Conservation (phyloP, 2,888 invertebrate genomes). For the Thyatira batis region DNA sequence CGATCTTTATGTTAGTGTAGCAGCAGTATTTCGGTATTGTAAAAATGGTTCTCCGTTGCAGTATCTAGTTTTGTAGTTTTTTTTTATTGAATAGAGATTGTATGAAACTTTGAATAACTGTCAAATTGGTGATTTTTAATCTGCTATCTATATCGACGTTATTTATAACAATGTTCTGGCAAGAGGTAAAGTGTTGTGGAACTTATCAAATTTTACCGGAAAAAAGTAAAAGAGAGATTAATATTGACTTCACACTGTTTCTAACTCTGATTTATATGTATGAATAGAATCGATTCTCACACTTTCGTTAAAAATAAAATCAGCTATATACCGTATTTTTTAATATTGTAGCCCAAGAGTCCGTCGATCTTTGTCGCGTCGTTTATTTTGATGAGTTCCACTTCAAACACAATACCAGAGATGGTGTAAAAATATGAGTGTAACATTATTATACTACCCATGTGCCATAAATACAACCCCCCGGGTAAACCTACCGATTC, state of each 20-base stretch:
- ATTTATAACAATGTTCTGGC: constrained; percentile 1
- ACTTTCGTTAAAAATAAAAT: too few relatives aligned
- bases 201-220: background rate
- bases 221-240: too few relatives aligned
- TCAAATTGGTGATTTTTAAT: constrained; percentile 10
- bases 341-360: too few relatives aligned
- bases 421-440: constrained; percentile 59
- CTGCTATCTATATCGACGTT: background rate
- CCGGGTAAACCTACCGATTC: constrained; percentile 62
- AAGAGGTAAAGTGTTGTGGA: background rate
- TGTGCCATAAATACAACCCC: constrained; percentile 72
- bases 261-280: too few relatives aligned
- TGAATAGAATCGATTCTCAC: too few relatives aligned
- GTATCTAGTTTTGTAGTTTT: constrained; percentile 71
- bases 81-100: constrained; percentile 63
- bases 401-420: constrained; percentile 40
- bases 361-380: constrained; percentile 18
- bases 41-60: constrained; percentile 59
- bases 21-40: constrained; percentile 72
- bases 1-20: constrained; percentile 65
- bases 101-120: constrained; percentile 43
- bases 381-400: constrained; percentile 37
- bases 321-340: too few relatives aligned
- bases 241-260: too few relatives aligned
- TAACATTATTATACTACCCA: constrained; percentile 62